These are phyloP conservation scores for Tetramorium parvispinum DNA, from an alignment of 1,140 invertebrate species.

Conservation along the genomic window DNA sequence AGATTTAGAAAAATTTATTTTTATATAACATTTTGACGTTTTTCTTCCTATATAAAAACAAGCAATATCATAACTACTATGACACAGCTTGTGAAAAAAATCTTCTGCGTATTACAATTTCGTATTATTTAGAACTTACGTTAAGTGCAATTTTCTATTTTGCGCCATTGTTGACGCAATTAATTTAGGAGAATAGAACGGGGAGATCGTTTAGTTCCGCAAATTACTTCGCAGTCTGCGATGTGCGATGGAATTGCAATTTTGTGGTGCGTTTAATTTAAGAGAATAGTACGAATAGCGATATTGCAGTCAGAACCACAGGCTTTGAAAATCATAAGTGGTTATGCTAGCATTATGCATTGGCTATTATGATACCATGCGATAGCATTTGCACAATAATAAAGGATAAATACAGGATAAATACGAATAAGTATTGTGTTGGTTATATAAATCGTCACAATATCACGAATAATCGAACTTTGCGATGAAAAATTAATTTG, in stretches of 20 bases:
- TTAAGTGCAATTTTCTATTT: conserved; percentile 18
- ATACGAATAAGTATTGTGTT: not conserved
- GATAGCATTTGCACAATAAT: not conserved
- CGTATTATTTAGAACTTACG: no score
- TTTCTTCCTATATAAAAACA: not conserved
- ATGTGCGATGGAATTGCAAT: not conserved
- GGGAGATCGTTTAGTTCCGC: not conserved
- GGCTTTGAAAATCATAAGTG: not conserved
- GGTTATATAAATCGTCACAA: conserved; percentile 1
- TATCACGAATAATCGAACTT: conserved; percentile 1
- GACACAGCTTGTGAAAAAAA: not conserved
- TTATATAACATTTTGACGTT: not conserved
- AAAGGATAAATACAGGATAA: not conserved
- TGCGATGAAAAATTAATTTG: not conserved
- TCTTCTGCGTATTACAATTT: not conserved
- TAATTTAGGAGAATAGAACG: not conserved
- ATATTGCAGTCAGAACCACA: not conserved
- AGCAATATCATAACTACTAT: not conserved
- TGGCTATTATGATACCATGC: not conserved
- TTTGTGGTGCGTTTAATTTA: conserved; percentile 35
- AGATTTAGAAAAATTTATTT: not conserved
- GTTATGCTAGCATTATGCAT: not conserved
- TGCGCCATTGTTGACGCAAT: not conserved
- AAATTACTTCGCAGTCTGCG: conserved; percentile 13
- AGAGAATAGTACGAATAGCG: not conserved